These are phyloP conservation scores for Zaprionus capensis DNA, from an alignment of 1,140 invertebrate species.

Conservation along the genomic window DNA sequence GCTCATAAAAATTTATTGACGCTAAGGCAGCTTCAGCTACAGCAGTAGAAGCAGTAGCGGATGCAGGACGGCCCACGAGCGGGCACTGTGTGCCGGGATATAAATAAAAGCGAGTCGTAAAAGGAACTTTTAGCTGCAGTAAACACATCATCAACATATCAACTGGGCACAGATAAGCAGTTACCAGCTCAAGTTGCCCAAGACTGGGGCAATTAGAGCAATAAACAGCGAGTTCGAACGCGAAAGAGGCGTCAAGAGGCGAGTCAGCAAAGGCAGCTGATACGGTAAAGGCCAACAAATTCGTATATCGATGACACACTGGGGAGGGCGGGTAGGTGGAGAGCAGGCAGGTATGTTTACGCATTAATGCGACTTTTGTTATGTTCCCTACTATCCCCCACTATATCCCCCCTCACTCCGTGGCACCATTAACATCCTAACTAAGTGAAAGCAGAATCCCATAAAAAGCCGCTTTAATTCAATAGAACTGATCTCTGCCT, in stretches of 20 bases:
- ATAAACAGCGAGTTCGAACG: slow-evolving; percentile 75
- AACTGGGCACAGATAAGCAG: slow-evolving; percentile 80
- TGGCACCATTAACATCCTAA: background rate
- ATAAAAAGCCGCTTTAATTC: slow-evolving; percentile 7
- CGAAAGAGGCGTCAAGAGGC: slow-evolving; percentile 74
- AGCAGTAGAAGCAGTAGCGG: background rate
- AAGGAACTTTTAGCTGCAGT: slow-evolving; percentile 81
- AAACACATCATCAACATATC: slow-evolving; percentile 82
- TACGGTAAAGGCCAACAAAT: slow-evolving; percentile 55
- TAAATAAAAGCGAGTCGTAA: slow-evolving; percentile 80
- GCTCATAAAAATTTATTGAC: slow-evolving; percentile 83
- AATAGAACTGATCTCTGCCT: slow-evolving; percentile 2
- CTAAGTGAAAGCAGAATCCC: background rate
- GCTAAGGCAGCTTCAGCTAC: slow-evolving; percentile 49
- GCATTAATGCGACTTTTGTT: slow-evolving; percentile 2
- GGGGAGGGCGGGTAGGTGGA: background rate
- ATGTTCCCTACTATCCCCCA: background rate
- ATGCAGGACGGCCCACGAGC: slow-evolving; percentile 32
- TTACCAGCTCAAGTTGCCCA: slow-evolving; percentile 70
- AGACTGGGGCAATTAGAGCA: slow-evolving; percentile 74
- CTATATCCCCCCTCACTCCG: background rate
- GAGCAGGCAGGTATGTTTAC: slow-evolving; percentile 11
- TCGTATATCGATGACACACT: slow-evolving; percentile 1
- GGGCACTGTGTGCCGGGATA: slow-evolving; percentile 57
- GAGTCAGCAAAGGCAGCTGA: slow-evolving; percentile 55